Evolutionary conservation across 2,888 invertebrate genomes (phyloP).

Genomic region (Synergus umbraculus): DNA sequence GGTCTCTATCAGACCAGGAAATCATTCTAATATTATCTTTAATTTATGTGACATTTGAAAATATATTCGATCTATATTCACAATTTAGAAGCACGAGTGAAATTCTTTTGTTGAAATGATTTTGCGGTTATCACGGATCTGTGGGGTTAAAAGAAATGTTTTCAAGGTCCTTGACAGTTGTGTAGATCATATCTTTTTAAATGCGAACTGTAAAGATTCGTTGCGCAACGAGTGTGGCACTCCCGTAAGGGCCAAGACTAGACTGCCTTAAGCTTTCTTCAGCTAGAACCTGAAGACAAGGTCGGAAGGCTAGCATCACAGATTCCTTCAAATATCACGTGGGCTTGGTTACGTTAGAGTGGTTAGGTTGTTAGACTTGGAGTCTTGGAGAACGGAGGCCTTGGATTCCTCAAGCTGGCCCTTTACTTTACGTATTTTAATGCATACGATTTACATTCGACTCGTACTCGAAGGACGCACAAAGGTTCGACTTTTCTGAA

Average conservation of each 20-base stretch:
- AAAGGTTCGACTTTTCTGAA: not conserved
- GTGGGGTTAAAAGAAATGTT: constrained; percentile 9
- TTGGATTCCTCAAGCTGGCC: constrained; percentile 55
- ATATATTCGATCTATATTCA: not conserved
- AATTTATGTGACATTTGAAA: constrained; percentile 17
- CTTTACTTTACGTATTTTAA: constrained; percentile 50
- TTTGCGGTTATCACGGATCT: not conserved
- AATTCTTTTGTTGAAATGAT: constrained; percentile 20
- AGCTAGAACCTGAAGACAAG: not conserved
- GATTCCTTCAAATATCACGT: constrained; percentile 35
- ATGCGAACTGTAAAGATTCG: constrained; percentile 6
- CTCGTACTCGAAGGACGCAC: constrained; percentile 46
- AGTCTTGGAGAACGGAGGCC: constrained; percentile 49
- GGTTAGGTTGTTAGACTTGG: constrained; percentile 1
- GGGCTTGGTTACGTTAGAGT: constrained; percentile 20
- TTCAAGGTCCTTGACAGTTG: constrained; percentile 5
- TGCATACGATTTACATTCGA: constrained; percentile 61
- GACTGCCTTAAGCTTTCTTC: not conserved
- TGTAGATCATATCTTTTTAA: constrained; percentile 2
- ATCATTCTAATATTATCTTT: not conserved
- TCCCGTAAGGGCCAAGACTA: constrained; percentile 3
- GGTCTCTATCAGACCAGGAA: too few relatives aligned
- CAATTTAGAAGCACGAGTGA: constrained; percentile 10
- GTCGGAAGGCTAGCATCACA: constrained; percentile 7
- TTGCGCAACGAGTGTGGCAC: constrained; percentile 13